phyloP scores from a whole-genome alignment of 2,888 invertebrate species.

The Ectemnius lituratus region DNA sequence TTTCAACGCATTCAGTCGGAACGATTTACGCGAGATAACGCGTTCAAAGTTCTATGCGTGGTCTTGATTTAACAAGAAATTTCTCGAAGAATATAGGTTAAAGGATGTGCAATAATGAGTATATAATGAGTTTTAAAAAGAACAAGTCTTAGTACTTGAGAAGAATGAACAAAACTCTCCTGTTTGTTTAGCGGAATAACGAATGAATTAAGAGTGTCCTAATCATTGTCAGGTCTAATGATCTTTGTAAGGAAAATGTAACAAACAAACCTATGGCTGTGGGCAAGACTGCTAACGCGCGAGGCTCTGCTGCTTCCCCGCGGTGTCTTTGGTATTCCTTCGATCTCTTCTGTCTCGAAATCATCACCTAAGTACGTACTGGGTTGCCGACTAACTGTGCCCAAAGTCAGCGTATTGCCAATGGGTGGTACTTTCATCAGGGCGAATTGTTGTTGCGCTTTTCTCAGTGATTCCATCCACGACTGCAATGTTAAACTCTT shows the following conservation, averaged over 20 bases:
- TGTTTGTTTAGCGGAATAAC: too few relatives aligned
- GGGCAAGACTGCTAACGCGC: slow-evolving; percentile 85
- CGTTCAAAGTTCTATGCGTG: too few relatives aligned
- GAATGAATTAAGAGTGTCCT: too few relatives aligned
- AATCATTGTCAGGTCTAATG: too few relatives aligned
- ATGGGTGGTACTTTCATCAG: slow-evolving; percentile 70
- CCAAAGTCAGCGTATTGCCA: slow-evolving; percentile 63
- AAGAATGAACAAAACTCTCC: too few relatives aligned
- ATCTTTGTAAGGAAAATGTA: not conserved
- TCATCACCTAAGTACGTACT: slow-evolving; percentile 74
- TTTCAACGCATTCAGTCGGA: too few relatives aligned
- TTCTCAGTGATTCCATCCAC: slow-evolving; percentile 75
- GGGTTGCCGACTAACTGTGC: slow-evolving; percentile 70
- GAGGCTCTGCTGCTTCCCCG: slow-evolving; percentile 81
- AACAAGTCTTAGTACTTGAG: too few relatives aligned
- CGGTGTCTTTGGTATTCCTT: slow-evolving; percentile 75
- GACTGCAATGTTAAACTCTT: slow-evolving; percentile 62
- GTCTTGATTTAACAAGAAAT: too few relatives aligned
- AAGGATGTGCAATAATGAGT: too few relatives aligned
- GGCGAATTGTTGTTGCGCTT: slow-evolving; percentile 74
- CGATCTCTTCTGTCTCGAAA: slow-evolving; percentile 73
- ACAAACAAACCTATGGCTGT: slow-evolving; percentile 84
- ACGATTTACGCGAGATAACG: too few relatives aligned
- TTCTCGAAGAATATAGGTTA: too few relatives aligned
- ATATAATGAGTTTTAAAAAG: too few relatives aligned